Conservation (phyloP, 2,113 vertebrate species). For the Notechis scutatus region DNA sequence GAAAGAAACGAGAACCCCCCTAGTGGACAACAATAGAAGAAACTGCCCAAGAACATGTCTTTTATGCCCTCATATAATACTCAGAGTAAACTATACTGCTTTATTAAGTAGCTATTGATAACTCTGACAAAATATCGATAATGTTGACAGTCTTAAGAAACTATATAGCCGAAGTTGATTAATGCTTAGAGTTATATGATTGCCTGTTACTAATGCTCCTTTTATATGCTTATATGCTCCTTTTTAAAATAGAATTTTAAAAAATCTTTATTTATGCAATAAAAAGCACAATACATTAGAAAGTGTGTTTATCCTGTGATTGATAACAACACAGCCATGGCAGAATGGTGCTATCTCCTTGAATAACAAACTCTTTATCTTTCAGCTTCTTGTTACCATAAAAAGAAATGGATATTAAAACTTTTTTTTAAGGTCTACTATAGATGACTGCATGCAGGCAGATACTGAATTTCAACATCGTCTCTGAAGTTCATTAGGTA, state of each 20-base stretch:
- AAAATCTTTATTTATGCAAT: neutral
- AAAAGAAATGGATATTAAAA: neutral
- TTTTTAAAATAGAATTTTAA: neutral
- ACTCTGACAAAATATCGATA: neutral
- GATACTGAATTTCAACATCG: neutral
- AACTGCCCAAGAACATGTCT: neutral
- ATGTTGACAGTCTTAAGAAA: neutral
- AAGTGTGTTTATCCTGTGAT: neutral
- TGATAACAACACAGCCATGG: neutral
- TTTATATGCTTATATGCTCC: neutral
- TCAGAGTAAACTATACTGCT: neutral
- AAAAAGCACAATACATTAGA: neutral
- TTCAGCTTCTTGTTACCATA: neutral
- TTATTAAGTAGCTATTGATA: neutral
- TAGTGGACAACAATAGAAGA: conserved; percentile 4
- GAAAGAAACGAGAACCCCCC: conserved; percentile 8
- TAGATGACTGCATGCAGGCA: neutral
- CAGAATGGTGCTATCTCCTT: neutral
- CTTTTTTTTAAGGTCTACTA: neutral
- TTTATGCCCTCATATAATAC: neutral
- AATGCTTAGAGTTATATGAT: neutral
- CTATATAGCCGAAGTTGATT: neutral
- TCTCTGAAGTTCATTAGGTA: neutral
- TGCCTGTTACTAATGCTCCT: neutral
- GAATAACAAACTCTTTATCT: neutral